A percentile compares a stretch with the other conserved stretches of the same genome.
Evolutionary conservation across 2,113 vertebrate species (phyloP).

Genomic region (Otocyon megalotis): DNA sequence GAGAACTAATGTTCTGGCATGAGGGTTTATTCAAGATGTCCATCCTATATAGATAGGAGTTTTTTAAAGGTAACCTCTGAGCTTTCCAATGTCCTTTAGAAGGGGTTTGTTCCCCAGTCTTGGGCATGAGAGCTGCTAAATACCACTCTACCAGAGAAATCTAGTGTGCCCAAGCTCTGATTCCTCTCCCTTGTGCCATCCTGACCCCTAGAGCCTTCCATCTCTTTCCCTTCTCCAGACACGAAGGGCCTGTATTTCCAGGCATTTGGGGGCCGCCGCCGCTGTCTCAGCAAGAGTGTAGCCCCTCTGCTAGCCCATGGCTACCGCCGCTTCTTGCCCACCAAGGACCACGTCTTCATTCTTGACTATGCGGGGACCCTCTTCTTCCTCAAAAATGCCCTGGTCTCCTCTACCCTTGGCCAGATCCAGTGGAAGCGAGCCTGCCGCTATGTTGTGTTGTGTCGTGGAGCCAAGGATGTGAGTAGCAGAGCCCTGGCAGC

Average conservation of each 20-base stretch:
- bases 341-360: slow-evolving; percentile 85
- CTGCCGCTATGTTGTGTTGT: slow-evolving; percentile 82
- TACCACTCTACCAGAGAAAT: not conserved
- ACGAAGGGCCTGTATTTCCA: slow-evolving; percentile 87
- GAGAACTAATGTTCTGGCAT: not conserved
- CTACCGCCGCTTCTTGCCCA: slow-evolving; percentile 85
- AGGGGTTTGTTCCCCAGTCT: not conserved
- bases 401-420: slow-evolving; percentile 81
- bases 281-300: slow-evolving; percentile 76
- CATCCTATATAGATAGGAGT: not conserved
- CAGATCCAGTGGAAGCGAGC: slow-evolving; percentile 84
- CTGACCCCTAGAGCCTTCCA: slow-evolving; percentile 62
- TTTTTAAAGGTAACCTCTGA: not conserved
- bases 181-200: not conserved
- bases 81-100: not conserved
- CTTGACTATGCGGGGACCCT: slow-evolving; percentile 86
- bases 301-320: slow-evolving; percentile 84
- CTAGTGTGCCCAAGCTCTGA: not conserved
- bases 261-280: slow-evolving; percentile 83
- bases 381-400: slow-evolving; percentile 85
- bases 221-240: slow-evolving; percentile 76
- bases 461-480: slow-evolving; percentile 84
- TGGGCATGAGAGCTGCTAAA: not conserved
- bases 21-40: not conserved
- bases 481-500: slow-evolving; percentile 39